These are phyloP conservation scores for Geothlypis trichas DNA, from an alignment of 2,113 vertebrate genomes.

Conservation along the genomic window DNA sequence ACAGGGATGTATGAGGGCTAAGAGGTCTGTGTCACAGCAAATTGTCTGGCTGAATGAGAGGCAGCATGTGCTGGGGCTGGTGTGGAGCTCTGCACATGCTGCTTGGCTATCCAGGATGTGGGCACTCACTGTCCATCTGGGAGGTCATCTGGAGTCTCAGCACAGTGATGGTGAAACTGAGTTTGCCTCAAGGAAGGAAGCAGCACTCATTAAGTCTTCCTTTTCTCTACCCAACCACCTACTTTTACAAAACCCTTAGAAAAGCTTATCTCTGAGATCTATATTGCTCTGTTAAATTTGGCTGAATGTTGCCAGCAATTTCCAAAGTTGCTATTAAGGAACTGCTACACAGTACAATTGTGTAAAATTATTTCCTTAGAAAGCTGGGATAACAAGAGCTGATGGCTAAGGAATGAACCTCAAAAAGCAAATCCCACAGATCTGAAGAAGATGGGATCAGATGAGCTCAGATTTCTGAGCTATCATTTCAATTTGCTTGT, in stretches of 20 bases:
- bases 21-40: background rate
- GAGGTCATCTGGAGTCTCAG: background rate
- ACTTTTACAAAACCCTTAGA: background rate
- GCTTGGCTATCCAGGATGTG: background rate
- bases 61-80: background rate
- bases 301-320: background rate
- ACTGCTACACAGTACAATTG: background rate
- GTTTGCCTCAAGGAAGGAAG: background rate
- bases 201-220: background rate
- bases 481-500: background rate
- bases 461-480: background rate
- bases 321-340: background rate
- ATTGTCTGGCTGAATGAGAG: background rate
- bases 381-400: background rate
- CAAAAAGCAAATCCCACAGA: background rate
- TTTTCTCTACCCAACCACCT: background rate
- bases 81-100: background rate
- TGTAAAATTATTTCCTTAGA: background rate
- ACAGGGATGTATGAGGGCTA: background rate
- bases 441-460: background rate
- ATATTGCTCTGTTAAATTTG: background rate
- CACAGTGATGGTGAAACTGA: background rate
- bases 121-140: background rate
- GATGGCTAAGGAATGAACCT: background rate
- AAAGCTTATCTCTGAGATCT: background rate